A percentile compares a stretch with the other conserved stretches of the same genome.
phyloP scores from a whole-genome alignment of 2,797 vertebrate species.

The Acrossocheilus wenchowensis region DNA sequence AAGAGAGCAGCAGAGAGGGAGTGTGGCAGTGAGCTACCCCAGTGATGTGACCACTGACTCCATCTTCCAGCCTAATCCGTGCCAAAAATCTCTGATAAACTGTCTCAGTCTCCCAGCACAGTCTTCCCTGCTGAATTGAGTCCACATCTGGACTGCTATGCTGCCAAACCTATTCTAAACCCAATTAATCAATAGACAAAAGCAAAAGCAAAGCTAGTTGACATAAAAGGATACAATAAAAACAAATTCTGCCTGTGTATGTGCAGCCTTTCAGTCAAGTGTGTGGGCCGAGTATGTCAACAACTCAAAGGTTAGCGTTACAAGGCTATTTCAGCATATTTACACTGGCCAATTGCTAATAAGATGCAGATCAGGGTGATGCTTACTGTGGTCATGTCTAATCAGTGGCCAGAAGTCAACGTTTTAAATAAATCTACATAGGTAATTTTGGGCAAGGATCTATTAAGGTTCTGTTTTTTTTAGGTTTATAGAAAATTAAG shows the following conservation, averaged over 20 bases:
- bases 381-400: neutral
- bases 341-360: neutral
- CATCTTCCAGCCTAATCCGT: neutral
- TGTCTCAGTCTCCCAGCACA: neutral
- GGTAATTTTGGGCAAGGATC: neutral
- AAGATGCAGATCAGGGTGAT: neutral
- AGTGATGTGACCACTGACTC: neutral
- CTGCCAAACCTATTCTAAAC: constrained; percentile 28
- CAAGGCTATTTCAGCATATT: constrained; percentile 30
- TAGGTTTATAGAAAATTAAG: neutral
- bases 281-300: constrained; percentile 13
- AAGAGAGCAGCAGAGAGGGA: neutral
- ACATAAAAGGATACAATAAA: constrained; percentile 11
- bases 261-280: neutral
- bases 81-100: constrained; percentile 4
- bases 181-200: constrained; percentile 20
- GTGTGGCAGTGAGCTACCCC: neutral
- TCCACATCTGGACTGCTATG: constrained; percentile 31
- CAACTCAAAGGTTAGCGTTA: constrained; percentile 37
- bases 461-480: neutral
- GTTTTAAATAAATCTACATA: neutral
- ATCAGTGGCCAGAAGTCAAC: neutral
- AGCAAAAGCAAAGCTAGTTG: neutral
- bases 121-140: neutral
- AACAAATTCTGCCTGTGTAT: neutral